These are phyloP conservation scores for Abrostola tripartita DNA, from an alignment of 2,888 invertebrate genomes.

Conservation along the genomic window DNA sequence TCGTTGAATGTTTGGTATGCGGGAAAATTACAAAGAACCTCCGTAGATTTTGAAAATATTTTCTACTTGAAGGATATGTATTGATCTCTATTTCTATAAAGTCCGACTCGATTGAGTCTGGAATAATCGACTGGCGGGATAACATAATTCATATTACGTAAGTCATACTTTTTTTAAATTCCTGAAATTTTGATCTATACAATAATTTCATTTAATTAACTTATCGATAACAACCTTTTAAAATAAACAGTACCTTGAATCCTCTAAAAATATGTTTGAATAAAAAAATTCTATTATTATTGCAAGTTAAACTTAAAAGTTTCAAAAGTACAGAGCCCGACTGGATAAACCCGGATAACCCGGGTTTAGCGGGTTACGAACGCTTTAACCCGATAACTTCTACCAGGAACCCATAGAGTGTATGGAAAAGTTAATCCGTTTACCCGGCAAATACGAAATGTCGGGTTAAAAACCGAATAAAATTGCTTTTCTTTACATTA, in stretches of 20 bases:
- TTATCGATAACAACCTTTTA: too few species aligned
- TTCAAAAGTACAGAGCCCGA: not conserved
- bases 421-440: slow-evolving; percentile 71
- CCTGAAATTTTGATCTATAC: too few species aligned
- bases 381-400: slow-evolving; percentile 81
- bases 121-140: not conserved
- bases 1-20: slow-evolving; percentile 60
- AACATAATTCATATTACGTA: too few species aligned
- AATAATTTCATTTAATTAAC: too few species aligned
- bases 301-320: not conserved
- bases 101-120: not conserved
- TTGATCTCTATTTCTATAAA: not conserved
- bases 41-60: slow-evolving; percentile 5
- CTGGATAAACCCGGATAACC: slow-evolving; percentile 70
- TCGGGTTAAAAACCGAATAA: not conserved
- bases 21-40: slow-evolving; percentile 20
- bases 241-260: too few species aligned
- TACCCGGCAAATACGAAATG: slow-evolving; percentile 38
- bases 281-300: too few species aligned
- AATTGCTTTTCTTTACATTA: not conserved
- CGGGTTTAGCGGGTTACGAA: slow-evolving; percentile 79
- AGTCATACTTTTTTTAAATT: too few species aligned
- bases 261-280: too few species aligned
- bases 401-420: slow-evolving; percentile 77
- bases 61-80: not conserved